Conservation (phyloP, 1,140 invertebrate genomes). For the Drosophila subpulchrella region DNA sequence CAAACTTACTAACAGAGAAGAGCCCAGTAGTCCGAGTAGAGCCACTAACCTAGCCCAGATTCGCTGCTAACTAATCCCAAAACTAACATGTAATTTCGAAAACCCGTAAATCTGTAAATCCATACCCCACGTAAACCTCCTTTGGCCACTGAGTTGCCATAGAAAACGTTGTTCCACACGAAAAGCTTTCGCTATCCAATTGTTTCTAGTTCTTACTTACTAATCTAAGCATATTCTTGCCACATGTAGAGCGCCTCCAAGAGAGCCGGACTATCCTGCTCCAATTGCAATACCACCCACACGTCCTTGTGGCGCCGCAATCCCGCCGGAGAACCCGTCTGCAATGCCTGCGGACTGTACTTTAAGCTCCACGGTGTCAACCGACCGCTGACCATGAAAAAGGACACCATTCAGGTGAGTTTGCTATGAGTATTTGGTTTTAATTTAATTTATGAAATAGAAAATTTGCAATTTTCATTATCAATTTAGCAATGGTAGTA, state of each 20-base stretch:
- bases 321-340: constrained; percentile 93
- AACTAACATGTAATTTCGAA: constrained; percentile 1
- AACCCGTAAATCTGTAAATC: constrained; percentile 5
- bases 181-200: constrained; percentile 45
- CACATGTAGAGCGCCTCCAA: constrained; percentile 84
- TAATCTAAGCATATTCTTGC: background rate
- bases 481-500: no score
- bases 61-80: constrained; percentile 1
- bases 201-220: constrained; percentile 1
- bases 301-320: constrained; percentile 97
- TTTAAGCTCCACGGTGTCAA: constrained; percentile 95
- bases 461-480: no score
- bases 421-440: background rate
- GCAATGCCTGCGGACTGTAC: constrained; percentile 97
- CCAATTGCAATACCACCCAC: constrained; percentile 94
- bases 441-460: no score
- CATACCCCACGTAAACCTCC: background rate
- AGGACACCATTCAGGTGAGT: constrained; percentile 94
- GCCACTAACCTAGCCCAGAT: constrained; percentile 31
- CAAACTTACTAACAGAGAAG: constrained; percentile 25
- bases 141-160: constrained; percentile 16
- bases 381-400: constrained; percentile 96
- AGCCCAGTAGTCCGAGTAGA: constrained; percentile 17
- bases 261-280: constrained; percentile 93
- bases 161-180: constrained; percentile 74